phyloP scores from a whole-genome alignment of 2,113 vertebrate genomes.

The Platichthys stellatus region DNA sequence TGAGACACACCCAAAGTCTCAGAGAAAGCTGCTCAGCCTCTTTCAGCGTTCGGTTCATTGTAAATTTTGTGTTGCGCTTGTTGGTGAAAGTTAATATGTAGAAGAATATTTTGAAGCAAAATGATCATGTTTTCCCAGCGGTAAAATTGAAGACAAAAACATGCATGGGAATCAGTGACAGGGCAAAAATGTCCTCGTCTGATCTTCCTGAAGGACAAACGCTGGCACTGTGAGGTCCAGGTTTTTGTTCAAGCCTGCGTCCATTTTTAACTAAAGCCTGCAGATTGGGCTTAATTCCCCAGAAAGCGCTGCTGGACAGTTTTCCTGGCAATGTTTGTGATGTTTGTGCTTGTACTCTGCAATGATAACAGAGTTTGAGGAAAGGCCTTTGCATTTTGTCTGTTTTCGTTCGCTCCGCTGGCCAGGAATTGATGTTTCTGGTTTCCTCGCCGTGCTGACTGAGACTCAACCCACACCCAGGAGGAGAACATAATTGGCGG shows the following conservation, averaged over 20 bases:
- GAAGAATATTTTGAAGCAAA: neutral
- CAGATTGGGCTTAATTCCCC: conserved; percentile 35
- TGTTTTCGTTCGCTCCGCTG: conserved; percentile 66
- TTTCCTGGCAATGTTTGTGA: conserved; percentile 54
- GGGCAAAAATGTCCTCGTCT: conserved; percentile 43
- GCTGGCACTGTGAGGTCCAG: conserved; percentile 11
- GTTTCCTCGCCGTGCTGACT: conserved; percentile 67
- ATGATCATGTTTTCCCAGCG: neutral
- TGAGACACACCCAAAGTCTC: conserved; percentile 52
- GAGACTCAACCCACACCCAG: conserved; percentile 80
- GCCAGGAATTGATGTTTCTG: conserved; percentile 76
- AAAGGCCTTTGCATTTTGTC: conserved; percentile 72
- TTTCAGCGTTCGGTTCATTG: conserved; percentile 15
- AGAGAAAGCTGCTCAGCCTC: conserved; percentile 4
- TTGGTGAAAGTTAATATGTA: neutral
- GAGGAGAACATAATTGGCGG: conserved; percentile 81
- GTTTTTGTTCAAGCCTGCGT: conserved; percentile 26
- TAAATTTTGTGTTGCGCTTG: neutral
- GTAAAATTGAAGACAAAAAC: conserved; percentile 21
- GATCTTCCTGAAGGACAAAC: conserved; percentile 31
- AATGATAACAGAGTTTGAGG: conserved; percentile 67
- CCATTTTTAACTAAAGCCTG: conserved; percentile 35
- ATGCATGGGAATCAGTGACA: conserved; percentile 63
- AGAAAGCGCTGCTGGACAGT: conserved; percentile 28
- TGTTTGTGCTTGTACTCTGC: conserved; percentile 59